phyloP scores from a whole-genome alignment of 2,797 vertebrate genomes.

The Sphenodon punctatus region DNA sequence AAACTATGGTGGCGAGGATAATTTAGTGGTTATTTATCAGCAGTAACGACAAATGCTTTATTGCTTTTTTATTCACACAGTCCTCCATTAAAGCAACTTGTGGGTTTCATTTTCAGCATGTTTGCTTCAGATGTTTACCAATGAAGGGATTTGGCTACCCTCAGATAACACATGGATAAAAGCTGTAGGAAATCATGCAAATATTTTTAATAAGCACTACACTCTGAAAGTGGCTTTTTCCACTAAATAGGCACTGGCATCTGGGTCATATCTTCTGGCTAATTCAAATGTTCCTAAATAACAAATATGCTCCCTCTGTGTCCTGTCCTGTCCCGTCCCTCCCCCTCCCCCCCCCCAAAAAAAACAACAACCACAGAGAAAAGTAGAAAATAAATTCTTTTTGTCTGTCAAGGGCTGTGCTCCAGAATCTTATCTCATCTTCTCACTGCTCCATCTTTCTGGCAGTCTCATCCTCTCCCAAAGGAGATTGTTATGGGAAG shows the following conservation, averaged over 20 bases:
- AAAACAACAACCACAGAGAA: neutral
- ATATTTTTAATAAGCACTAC: conserved; percentile 60
- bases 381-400: neutral
- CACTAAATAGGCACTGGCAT: conserved; percentile 59
- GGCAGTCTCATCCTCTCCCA: neutral
- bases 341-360: no score
- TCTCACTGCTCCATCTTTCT: neutral
- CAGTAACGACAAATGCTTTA: neutral
- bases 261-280: conserved; percentile 56
- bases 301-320: no score
- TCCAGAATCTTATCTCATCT: neutral
- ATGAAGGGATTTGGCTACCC: conserved; percentile 36
- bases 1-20: conserved; percentile 10
- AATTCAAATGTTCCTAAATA: no score
- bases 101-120: conserved; percentile 5
- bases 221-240: conserved; percentile 63
- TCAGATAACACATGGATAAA: conserved; percentile 63
- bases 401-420: neutral
- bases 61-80: conserved; percentile 17
- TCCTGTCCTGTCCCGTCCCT: no score
- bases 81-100: conserved; percentile 37
- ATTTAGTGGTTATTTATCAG: conserved; percentile 29
- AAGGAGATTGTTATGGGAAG: neutral
- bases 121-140: conserved; percentile 44
- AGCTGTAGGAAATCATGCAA: conserved; percentile 65